These are phyloP conservation scores for Tachuris rubrigastra DNA, from an alignment of 2,113 vertebrate genomes.

Conservation along the genomic window DNA sequence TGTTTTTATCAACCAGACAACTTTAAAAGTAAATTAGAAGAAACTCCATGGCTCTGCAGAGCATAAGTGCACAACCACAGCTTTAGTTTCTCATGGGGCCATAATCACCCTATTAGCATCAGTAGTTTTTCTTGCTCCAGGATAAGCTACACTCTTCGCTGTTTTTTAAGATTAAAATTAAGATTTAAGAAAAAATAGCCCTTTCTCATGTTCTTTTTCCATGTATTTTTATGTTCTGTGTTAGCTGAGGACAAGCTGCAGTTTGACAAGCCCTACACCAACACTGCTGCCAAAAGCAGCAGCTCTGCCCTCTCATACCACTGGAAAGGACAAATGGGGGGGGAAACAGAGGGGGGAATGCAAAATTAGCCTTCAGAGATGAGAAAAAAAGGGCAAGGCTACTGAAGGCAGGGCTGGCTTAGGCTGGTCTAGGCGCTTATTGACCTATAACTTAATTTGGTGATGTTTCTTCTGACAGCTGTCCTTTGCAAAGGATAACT, in stretches of 20 bases:
- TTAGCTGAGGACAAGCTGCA: neutral
- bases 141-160: neutral
- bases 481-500: neutral
- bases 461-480: neutral
- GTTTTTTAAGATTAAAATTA: neutral
- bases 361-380: neutral
- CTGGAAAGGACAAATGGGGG: neutral
- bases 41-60: neutral
- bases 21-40: neutral
- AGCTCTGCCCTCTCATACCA: neutral
- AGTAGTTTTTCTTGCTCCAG: neutral
- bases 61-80: neutral
- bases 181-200: neutral
- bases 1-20: neutral
- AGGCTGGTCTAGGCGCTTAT: neutral
- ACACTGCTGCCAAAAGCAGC: neutral
- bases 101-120: neutral
- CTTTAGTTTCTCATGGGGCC: neutral
- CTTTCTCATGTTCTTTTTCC: neutral
- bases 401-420: neutral
- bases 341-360: accelerated
- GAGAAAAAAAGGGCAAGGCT: neutral
- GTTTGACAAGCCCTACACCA: neutral
- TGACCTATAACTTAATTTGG: neutral
- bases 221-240: neutral